Evolutionary conservation across 2,797 vertebrate genomes (phyloP).

Genomic region (Cirrhinus molitorella): DNA sequence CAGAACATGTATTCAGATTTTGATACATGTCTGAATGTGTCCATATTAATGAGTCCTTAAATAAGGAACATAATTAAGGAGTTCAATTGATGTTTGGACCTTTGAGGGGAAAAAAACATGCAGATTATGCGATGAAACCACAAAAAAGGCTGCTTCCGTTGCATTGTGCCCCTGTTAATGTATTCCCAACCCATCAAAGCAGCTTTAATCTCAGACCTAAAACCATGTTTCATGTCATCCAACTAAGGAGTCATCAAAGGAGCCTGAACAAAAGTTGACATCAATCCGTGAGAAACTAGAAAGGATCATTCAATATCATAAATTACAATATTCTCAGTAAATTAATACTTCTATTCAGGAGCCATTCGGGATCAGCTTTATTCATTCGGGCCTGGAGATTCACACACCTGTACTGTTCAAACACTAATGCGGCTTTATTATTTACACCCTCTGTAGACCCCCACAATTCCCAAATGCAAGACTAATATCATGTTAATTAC

Average conservation of each 20-base stretch:
- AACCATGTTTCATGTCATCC: constrained; percentile 66
- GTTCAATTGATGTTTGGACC: constrained; percentile 50
- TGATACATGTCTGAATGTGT: constrained; percentile 55
- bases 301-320: constrained; percentile 32
- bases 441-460: background rate
- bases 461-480: constrained; percentile 11
- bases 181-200: constrained; percentile 71
- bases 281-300: constrained; percentile 30
- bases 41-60: constrained; percentile 34
- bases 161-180: constrained; percentile 54
- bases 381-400: constrained; percentile 1
- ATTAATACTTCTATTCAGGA: constrained; percentile 39
- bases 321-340: constrained; percentile 36
- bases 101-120: constrained; percentile 37
- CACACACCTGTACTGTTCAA: constrained; percentile 44
- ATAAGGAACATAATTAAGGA: constrained; percentile 29
- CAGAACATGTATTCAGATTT: constrained; percentile 36
- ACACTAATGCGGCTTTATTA: constrained; percentile 9
- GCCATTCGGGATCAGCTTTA: background rate
- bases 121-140: constrained; percentile 49
- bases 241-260: constrained; percentile 73
- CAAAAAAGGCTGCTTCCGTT: constrained; percentile 61
- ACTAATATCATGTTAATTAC: background rate
- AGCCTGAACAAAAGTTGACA: constrained; percentile 51
- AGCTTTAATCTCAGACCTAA: constrained; percentile 66